These are phyloP conservation scores for Orchestia grillus DNA, from an alignment of 1,140 invertebrate genomes.

Conservation along the genomic window DNA sequence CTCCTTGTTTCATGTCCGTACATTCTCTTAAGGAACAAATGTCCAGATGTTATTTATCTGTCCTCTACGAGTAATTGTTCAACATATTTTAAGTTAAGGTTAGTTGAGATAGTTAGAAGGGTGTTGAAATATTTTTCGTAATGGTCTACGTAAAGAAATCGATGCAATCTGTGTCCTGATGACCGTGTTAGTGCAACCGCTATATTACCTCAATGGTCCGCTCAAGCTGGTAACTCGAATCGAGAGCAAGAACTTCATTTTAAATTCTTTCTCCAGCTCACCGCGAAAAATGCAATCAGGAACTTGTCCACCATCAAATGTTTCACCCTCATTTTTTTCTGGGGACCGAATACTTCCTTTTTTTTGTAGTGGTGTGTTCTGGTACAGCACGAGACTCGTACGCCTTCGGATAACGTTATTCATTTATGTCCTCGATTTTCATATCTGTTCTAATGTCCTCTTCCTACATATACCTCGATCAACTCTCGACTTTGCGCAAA, in stretches of 20 bases:
- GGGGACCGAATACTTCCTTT: not conserved
- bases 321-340: not conserved
- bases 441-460: not conserved
- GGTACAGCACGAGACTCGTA: not conserved
- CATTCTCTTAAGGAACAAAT: not conserved
- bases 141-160: not conserved
- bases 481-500: not conserved
- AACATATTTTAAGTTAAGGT: not conserved
- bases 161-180: not conserved
- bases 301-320: not conserved
- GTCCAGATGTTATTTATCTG: not conserved
- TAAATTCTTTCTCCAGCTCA: not conserved
- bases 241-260: not conserved
- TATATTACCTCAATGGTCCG: not conserved
- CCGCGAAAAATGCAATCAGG: not conserved
- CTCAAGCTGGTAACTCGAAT: not conserved
- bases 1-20: not conserved
- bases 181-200: not conserved
- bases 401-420: not conserved
- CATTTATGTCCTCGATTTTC: not conserved
- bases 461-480: not conserved
- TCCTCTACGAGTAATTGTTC: not conserved
- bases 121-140: not conserved
- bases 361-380: not conserved
- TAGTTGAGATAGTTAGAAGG: not conserved